phyloP scores from a whole-genome alignment of 2,113 vertebrate species.

The Cryptotis parvus region DNA sequence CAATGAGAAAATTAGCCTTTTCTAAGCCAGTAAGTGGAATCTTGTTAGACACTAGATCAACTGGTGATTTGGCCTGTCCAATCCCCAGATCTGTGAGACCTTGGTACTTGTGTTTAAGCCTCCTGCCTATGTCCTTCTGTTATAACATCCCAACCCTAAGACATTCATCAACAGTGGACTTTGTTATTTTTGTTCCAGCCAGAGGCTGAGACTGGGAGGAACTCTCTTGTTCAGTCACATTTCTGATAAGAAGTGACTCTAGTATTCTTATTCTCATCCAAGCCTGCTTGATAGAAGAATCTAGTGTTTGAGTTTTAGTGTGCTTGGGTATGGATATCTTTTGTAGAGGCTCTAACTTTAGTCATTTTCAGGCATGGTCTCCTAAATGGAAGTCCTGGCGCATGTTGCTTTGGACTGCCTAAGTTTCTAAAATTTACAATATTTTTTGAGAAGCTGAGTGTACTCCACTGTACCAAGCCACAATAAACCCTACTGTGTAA shows the following conservation, averaged over 20 bases:
- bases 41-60: too few species aligned
- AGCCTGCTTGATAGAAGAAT: not conserved
- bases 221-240: not conserved
- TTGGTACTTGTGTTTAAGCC: not conserved
- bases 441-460: not conserved
- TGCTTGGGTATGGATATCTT: not conserved
- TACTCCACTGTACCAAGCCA: not conserved
- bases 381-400: not conserved
- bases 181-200: not conserved
- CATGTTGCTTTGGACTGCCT: not conserved
- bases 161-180: not conserved
- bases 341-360: not conserved
- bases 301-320: not conserved
- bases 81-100: not conserved
- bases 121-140: not conserved
- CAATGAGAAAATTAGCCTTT: not conserved
- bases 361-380: constrained; percentile 1
- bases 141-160: too few species aligned
- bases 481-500: not conserved
- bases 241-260: not conserved
- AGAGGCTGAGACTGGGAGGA: not conserved
- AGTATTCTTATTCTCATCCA: constrained; percentile 14
- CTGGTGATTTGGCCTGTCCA: not conserved
- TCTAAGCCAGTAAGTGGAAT: fast-evolving
- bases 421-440: not conserved